These are phyloP conservation scores for Sipha flava DNA, from an alignment of 1,140 invertebrate genomes.

Conservation along the genomic window DNA sequence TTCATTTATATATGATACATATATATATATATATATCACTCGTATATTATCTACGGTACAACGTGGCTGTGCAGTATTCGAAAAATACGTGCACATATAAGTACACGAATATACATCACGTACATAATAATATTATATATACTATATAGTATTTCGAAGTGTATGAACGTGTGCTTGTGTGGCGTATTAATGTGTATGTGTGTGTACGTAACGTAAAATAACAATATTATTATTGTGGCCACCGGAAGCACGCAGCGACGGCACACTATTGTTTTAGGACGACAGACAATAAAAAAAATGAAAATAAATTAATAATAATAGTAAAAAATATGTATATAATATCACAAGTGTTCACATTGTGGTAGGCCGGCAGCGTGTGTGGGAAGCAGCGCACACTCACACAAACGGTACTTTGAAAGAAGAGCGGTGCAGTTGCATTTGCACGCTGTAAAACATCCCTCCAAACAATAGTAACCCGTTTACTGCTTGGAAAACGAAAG, in stretches of 20 bases:
- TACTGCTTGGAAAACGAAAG: too few species aligned
- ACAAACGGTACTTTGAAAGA: too few species aligned
- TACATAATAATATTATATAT: too few species aligned
- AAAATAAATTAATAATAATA: not conserved
- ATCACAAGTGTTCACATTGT: constrained; percentile 15
- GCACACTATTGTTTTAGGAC: constrained; percentile 14
- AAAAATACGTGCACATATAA: not conserved
- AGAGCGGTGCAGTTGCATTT: too few species aligned
- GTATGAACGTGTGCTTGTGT: too few species aligned
- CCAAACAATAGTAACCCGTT: too few species aligned
- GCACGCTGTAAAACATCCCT: not conserved
- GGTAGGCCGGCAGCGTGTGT: constrained; percentile 11
- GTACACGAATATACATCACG: too few species aligned
- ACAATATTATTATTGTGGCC: not conserved
- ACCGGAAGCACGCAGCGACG: not conserved
- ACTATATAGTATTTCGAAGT: too few species aligned
- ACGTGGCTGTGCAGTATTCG: not conserved
- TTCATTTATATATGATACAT: too few species aligned
- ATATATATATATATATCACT: too few species aligned
- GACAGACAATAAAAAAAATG: not conserved
- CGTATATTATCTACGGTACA: not conserved
- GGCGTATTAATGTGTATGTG: too few species aligned
- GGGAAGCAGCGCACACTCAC: not conserved
- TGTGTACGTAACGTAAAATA: not conserved
- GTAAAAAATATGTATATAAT: not conserved